A percentile compares a stretch with the other conserved stretches of the same genome.
Conservation (phyloP, 2,113 vertebrate species). For the Beaufortia kweichowensis region DNA sequence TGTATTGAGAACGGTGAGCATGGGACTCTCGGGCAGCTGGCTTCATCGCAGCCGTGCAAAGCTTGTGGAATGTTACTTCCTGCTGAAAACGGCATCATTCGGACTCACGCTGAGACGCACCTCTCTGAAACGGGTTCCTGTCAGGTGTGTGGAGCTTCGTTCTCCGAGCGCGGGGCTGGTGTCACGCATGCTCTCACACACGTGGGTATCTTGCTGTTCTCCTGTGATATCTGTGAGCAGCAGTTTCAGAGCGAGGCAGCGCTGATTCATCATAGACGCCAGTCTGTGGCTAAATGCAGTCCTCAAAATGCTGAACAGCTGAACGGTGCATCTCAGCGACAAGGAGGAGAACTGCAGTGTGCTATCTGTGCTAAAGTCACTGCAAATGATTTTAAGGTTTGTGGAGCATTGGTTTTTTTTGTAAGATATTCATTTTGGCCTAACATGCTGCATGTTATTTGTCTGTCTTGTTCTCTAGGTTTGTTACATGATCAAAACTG, state of each 20-base stretch:
- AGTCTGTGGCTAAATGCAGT: slow-evolving; percentile 76
- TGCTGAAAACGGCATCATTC: slow-evolving; percentile 82
- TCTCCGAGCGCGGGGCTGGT: slow-evolving; percentile 79
- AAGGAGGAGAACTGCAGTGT: slow-evolving; percentile 77
- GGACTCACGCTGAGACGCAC: slow-evolving; percentile 83
- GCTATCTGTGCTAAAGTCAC: slow-evolving; percentile 80
- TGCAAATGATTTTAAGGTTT: slow-evolving; percentile 86
- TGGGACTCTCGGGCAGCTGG: slow-evolving; percentile 60
- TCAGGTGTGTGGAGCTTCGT: slow-evolving; percentile 86
- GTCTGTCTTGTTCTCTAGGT: neutral
- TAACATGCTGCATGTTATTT: neutral
- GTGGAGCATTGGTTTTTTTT: slow-evolving; percentile 7
- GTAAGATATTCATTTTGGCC: neutral
- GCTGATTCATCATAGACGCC: slow-evolving; percentile 85
- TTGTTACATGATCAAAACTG: too few species aligned
- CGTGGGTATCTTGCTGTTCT: slow-evolving; percentile 90
- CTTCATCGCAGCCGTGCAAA: slow-evolving; percentile 81
- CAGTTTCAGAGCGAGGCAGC: slow-evolving; percentile 91
- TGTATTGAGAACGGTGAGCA: slow-evolving; percentile 78
- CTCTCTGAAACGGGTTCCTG: slow-evolving; percentile 75
- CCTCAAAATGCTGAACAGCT: slow-evolving; percentile 76
- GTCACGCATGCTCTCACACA: slow-evolving; percentile 86
- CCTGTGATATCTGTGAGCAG: slow-evolving; percentile 90
- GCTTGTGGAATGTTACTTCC: slow-evolving; percentile 83
- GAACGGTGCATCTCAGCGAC: slow-evolving; percentile 60